phyloP scores from a whole-genome alignment of 2,113 vertebrate species.

The Laterallus jamaicensis region DNA sequence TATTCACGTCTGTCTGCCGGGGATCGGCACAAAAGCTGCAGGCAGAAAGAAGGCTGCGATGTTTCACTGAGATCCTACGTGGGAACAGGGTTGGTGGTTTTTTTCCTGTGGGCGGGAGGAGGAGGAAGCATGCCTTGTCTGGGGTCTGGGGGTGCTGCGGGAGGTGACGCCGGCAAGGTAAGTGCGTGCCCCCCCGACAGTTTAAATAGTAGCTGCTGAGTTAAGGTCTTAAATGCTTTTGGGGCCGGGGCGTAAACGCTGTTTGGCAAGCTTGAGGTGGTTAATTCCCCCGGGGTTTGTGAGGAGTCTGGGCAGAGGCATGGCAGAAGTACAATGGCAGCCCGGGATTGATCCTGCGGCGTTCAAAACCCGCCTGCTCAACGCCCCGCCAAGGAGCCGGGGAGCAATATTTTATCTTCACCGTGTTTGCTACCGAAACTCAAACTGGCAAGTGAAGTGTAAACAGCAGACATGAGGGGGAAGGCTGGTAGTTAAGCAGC shows the following conservation, averaged over 20 bases:
- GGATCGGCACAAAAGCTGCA: conserved; percentile 84
- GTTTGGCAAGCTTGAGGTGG: conserved; percentile 15
- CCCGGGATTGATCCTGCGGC: background rate
- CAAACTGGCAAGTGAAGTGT: conserved; percentile 16
- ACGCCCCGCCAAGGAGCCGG: background rate
- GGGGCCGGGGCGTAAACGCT: background rate
- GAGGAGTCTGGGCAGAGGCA: conserved; percentile 13
- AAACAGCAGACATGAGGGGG: background rate
- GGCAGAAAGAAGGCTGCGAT: conserved; percentile 73
- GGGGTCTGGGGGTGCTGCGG: conserved; percentile 50
- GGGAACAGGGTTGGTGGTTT: conserved; percentile 5
- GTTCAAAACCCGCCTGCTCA: background rate
- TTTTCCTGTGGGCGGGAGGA: conserved; percentile 48
- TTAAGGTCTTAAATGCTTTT: conserved; percentile 25
- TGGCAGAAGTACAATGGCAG: conserved; percentile 56
- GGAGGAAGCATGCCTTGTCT: conserved; percentile 7
- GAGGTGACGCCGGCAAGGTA: conserved; percentile 68
- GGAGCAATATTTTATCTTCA: conserved; percentile 7
- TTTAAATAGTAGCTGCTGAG: conserved; percentile 18
- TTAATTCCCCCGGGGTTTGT: conserved; percentile 9
- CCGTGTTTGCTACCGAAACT: background rate
- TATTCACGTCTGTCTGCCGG: conserved; percentile 80
- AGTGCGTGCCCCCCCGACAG: conserved; percentile 41
- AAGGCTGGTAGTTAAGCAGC: conserved; percentile 47
- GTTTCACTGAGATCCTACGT: conserved; percentile 70